Base-by-base conservation (phyloP, 1,140 invertebrate species). In the Pissodes strobi region DNA sequence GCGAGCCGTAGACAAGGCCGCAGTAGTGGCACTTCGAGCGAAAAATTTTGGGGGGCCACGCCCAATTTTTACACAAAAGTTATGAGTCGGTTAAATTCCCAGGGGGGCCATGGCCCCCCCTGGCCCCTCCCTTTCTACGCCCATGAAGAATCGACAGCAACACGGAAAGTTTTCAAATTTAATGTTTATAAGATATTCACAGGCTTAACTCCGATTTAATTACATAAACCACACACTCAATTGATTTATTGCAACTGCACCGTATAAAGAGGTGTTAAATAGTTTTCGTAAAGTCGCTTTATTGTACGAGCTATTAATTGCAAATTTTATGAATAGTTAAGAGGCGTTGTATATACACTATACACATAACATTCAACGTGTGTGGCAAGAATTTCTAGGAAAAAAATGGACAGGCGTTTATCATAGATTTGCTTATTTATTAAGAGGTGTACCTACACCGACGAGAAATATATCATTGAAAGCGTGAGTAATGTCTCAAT, bases 341-440 rank as follows among this genome's bases (percentile, higher is more conserved):
- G 3, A n/a, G 17, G 4, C 12, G 12, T 3, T 4, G n/a, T 17
- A 8, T 34, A 34, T 34, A 8, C 6, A 8, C 17, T 13, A 13
- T 41, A 41, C 17, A 41, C 38, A n/a, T 41, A 5, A 4, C 3
- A 5, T 27, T 41, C 38, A 17, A 41, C 38, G 38, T 41, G 38
- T 41, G 38, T 41, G 38, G 38, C 38, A 13, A 4, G 12, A 17
- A 41, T 41, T 41, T 41, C 38, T 41, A 41, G 3, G 38, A 41
- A 41, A 3, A 41, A 41, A 41, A 41, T 3, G n/a, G n/a, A 41
- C 4, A 41, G 30, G 30, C 30, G 30, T 6, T 34, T n/a, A 41
- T 4, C 38, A 41, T 41, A 41, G 38, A 41, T 41, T 41, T 41
- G 38, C 38, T 41, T 41, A 41, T 41, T 41, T 41, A 41, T 41